Conservation (phyloP, 1,140 invertebrate species). For the Drosophila sucinea region DNA sequence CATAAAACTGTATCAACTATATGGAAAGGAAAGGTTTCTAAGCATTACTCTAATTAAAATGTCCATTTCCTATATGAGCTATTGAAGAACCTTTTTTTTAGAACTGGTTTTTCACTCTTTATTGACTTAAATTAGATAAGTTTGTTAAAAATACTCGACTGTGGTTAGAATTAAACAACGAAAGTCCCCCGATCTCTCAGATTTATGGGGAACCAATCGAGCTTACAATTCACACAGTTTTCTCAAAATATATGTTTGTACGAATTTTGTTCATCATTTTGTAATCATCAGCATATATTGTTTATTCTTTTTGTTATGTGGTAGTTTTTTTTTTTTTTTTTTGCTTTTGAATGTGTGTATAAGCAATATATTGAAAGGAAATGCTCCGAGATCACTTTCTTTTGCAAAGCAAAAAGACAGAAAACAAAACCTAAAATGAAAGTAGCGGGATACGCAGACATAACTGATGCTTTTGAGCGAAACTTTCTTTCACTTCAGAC, state of each 20-base stretch:
- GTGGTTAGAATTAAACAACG: too few relatives aligned
- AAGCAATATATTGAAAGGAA: conserved; percentile 13
- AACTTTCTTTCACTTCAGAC: conserved; percentile 16
- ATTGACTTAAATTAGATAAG: too few relatives aligned
- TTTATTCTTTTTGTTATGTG: not conserved
- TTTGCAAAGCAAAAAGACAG: conserved; percentile 9
- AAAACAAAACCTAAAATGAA: conserved; percentile 15
- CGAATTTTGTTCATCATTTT: conserved; percentile 2
- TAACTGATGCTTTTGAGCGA: conserved; percentile 11
- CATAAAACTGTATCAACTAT: too few relatives aligned
- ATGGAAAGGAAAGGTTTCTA: too few relatives aligned
- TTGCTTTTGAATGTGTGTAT: not conserved
- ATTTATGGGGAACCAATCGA: too few relatives aligned
- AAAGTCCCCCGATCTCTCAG: too few relatives aligned
- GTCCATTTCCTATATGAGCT: too few relatives aligned
- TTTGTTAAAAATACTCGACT: too few relatives aligned
- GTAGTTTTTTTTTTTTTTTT: not conserved
- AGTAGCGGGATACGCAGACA: conserved; percentile 5
- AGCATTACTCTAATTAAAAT: too few relatives aligned
- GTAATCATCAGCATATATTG: not conserved
- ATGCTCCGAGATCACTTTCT: conserved; percentile 13
- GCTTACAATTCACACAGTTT: too few relatives aligned
- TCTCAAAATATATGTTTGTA: not conserved
- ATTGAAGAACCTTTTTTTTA: too few relatives aligned
- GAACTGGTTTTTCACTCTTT: too few relatives aligned